Evolutionary conservation across 1,140 invertebrate species (phyloP), one percentile per base, ranked within the genome.

Genomic region (Phenacoccus solenopsis): DNA sequence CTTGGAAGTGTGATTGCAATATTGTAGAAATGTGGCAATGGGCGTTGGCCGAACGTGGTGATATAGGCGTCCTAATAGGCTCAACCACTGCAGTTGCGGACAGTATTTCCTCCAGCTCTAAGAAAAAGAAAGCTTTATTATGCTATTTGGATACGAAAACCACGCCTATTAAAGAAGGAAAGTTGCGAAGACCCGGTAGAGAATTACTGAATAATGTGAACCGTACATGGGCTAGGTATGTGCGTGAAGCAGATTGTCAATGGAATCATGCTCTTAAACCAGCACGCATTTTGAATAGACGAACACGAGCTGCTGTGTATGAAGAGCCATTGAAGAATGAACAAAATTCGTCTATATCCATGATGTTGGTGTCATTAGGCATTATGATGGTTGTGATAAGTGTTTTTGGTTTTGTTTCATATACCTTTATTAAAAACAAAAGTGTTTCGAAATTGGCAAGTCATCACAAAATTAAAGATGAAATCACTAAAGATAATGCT

Each of bases 11-110:
- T 73, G 85, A 87, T 73, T 89, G 87, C 72, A 84, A 85, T 28
- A 82, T 88, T 35, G 82, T 82, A 0, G 85, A 88, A 35, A 85
- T 87, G 80, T 88, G 87, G 87, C 82, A 87, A 73, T 89, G 87
- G 87, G 86, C 86, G 0, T 76, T 83, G 22, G 81, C 84, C 73
- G 82, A 82, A 1, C 87, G 86, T 72, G 84, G 84, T 10, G 84
- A 87, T 75, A 76, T 88, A 13, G 82, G 84, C 28, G 82, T 88
- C 16, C 77, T 88, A 3, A 79, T 87, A 12, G 87, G 87, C 59
- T 86, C 86, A 5, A 83, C 85, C 38, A 83, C 85, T 1, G 81
- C 81, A 1, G 81, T 81, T 28, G 82, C 82, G 72, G 82, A 85
- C 70, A 82, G 83, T 35, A 79, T 81, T 0, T 79, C 82, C 0